Evolutionary conservation across 2,888 invertebrate genomes (phyloP).

Genomic region (Melipona bicolor): DNA sequence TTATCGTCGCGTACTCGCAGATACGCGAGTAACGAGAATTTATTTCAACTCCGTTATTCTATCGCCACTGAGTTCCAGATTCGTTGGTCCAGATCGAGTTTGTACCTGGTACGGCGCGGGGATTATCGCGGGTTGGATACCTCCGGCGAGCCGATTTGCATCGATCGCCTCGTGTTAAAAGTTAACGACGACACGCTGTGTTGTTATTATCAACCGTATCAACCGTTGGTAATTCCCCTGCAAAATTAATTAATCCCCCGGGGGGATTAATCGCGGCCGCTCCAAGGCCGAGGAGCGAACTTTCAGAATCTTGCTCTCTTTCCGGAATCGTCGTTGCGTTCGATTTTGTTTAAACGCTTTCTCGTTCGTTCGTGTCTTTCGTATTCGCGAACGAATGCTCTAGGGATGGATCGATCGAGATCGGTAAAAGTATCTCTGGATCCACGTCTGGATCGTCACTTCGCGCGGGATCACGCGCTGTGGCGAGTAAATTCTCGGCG

Average conservation of each 20-base stretch:
- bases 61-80: slow-evolving; percentile 2
- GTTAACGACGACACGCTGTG: slow-evolving; percentile 47
- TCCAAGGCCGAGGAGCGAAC: no score
- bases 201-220: slow-evolving; percentile 38
- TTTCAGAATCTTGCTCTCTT: no score
- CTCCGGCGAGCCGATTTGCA: slow-evolving; percentile 37
- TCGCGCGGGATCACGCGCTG: neutral
- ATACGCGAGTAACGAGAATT: slow-evolving; percentile 49
- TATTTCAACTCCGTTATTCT: slow-evolving; percentile 43
- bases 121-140: slow-evolving; percentile 31
- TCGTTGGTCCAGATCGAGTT: neutral
- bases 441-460: neutral
- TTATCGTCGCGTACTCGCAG: slow-evolving; percentile 51
- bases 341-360: no score
- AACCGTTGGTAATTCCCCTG: slow-evolving; percentile 35
- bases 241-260: slow-evolving; percentile 45
- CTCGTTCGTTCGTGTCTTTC: neutral
- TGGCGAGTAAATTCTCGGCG: slow-evolving; percentile 76
- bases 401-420: neutral
- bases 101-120: slow-evolving; percentile 18
- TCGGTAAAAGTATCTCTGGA: neutral
- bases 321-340: no score
- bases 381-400: neutral
- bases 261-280: slow-evolving; percentile 13
- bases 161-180: slow-evolving; percentile 42